Base-by-base conservation (phyloP, 2,888 invertebrate genomes). In the Micropterix aruncella region DNA sequence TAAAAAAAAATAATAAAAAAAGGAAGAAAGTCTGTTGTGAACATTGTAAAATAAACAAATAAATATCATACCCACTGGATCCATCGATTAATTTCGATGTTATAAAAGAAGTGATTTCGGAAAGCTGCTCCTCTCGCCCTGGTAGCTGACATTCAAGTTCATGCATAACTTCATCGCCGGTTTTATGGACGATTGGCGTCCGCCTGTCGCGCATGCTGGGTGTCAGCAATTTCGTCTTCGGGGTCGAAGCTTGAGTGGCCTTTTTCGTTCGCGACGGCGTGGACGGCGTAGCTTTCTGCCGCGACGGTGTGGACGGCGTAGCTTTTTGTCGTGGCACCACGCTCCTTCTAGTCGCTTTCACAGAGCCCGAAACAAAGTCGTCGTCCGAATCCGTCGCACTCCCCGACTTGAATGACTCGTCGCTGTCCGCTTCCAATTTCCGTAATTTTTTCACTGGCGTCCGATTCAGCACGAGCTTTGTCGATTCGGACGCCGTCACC, bases 81-180 rank as follows among this genome's bases (percentile, higher is more conserved):
- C 56, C 55, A 53, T 64, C 62, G 18, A 65, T 48, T 0, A 70
- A 51, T 52, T 68, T 69, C 18, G 57, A 57, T 47, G 59, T 61
- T 0, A 69, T 63, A 63, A 69, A 70, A 38, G 65, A 64, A 16
- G 68, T 52, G 52, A 70, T 69, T 54, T 68, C 67, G 41, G 64
- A 63, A 60, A 69, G 58, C 52, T 69, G 69, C 42, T 54, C 58
- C 50, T 70, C 70, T 47, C 70, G 60, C 2, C 69, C 68, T 2
- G 70, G 69, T 1, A 70, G 51, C 2, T 38, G 16, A 15, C 15
- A 15, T 38, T 27, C 27, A 5, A 12, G 5, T 27, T 27, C 9
- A n/a, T n/a, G n/a, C 18, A 19, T 41, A 41, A n/a, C 12, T 15
- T 3, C 19, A 5, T 19, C n/a, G 15, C 18, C 44, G 44, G 44